Evolutionary conservation across 2,888 invertebrate genomes (phyloP).

Genomic region (Eupeodes luniger): DNA sequence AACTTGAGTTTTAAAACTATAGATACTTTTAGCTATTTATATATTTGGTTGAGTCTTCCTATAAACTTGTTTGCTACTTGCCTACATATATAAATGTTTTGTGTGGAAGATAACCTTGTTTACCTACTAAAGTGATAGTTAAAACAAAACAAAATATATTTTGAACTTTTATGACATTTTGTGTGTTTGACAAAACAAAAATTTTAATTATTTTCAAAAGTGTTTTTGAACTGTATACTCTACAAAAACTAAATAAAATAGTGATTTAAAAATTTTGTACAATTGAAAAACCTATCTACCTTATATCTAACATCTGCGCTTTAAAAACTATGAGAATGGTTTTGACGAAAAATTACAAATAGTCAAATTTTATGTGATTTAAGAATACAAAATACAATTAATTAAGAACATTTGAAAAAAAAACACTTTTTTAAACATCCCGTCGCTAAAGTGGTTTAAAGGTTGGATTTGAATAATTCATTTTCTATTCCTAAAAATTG

Average conservation of each 20-base stretch:
- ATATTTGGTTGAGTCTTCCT: background rate
- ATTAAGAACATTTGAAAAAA: background rate
- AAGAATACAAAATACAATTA: background rate
- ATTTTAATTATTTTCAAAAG: background rate
- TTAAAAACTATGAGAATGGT: background rate
- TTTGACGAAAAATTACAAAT: background rate
- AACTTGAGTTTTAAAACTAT: constrained; percentile 12
- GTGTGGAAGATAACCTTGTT: background rate
- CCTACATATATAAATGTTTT: background rate
- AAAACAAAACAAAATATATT: background rate
- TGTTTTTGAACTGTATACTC: background rate
- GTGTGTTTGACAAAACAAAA: background rate
- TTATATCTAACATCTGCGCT: background rate
- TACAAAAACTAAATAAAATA: background rate
- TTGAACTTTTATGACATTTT: background rate
- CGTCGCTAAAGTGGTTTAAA: background rate
- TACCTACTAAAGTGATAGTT: background rate
- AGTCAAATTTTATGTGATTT: background rate
- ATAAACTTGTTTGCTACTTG: no score
- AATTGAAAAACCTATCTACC: no score
- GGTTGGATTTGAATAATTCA: background rate
- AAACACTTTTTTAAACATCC: background rate
- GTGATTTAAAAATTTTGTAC: no score
- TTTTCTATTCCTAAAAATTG: background rate
- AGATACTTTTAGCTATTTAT: background rate